Evolutionary conservation across 2,113 vertebrate species (phyloP).

Genomic region (Bolborhynchus lineola): DNA sequence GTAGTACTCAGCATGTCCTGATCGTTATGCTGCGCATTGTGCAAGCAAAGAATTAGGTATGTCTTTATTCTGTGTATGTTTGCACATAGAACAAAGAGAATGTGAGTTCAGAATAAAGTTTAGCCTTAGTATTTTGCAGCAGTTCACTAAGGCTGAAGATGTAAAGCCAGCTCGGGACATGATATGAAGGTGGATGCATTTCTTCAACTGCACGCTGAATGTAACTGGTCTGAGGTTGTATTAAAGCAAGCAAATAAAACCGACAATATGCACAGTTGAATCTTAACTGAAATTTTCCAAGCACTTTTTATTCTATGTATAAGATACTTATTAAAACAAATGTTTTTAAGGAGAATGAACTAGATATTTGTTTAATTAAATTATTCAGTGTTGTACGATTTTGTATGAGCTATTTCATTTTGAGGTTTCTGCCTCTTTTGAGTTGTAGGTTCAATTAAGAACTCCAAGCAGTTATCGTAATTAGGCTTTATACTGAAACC

Average conservation of each 20-base stretch:
- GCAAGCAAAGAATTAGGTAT: not conserved
- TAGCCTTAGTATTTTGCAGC: not conserved
- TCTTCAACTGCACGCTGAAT: not conserved
- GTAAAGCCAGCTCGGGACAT: not conserved
- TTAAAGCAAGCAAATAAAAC: not conserved
- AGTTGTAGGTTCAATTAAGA: not conserved
- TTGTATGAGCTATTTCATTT: not conserved
- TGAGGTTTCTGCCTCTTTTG: not conserved
- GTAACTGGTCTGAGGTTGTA: not conserved
- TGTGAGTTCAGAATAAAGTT: not conserved
- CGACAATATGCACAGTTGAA: not conserved
- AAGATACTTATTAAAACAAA: not conserved
- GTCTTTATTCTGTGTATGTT: not conserved
- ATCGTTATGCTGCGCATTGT: not conserved
- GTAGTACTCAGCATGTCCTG: not conserved
- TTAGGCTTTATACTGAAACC: not conserved
- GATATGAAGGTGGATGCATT: not conserved
- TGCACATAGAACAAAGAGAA: not conserved
- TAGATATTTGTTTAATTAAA: not conserved
- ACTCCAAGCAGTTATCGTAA: not conserved
- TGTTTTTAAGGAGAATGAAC: not conserved
- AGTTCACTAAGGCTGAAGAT: not conserved
- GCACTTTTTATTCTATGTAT: not conserved
- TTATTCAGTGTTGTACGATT: not conserved
- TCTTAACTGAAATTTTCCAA: not conserved